Conservation (phyloP, 2,797 vertebrate species). For the Rallus crepitans region DNA sequence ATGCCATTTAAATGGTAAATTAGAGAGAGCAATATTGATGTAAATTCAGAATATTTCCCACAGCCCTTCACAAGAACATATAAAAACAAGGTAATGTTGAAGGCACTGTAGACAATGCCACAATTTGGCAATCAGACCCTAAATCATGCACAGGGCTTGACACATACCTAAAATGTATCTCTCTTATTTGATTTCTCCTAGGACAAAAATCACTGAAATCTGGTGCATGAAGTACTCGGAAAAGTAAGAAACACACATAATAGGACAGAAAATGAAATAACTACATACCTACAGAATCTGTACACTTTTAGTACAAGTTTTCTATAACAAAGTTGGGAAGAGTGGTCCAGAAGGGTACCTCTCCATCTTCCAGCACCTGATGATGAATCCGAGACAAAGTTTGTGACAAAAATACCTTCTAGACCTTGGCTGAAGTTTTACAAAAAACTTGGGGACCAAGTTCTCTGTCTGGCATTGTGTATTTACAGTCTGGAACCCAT, state of each 20-base stretch:
- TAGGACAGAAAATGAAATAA: background rate
- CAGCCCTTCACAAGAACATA: background rate
- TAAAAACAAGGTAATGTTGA: background rate
- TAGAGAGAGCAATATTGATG: background rate
- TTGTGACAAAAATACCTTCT: background rate
- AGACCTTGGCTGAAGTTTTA: background rate
- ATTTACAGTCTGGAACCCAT: background rate
- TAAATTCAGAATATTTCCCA: background rate
- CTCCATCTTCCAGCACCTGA: background rate
- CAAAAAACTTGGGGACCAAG: background rate
- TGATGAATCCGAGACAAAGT: background rate
- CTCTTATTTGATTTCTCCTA: background rate
- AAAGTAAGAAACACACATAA: background rate
- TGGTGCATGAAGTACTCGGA: background rate
- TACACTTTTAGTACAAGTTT: background rate
- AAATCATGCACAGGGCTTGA: background rate
- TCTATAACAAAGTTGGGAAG: background rate
- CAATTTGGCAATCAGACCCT: background rate
- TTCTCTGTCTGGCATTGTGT: background rate
- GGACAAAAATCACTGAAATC: background rate
- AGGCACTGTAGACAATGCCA: background rate
- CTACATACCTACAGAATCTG: background rate
- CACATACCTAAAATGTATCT: background rate
- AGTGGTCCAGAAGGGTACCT: background rate
- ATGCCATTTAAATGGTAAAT: background rate